Evolutionary conservation across 1,140 invertebrate species (phyloP), one percentile per base, ranked within the genome.

Genomic region (Chlorops oryzae): DNA sequence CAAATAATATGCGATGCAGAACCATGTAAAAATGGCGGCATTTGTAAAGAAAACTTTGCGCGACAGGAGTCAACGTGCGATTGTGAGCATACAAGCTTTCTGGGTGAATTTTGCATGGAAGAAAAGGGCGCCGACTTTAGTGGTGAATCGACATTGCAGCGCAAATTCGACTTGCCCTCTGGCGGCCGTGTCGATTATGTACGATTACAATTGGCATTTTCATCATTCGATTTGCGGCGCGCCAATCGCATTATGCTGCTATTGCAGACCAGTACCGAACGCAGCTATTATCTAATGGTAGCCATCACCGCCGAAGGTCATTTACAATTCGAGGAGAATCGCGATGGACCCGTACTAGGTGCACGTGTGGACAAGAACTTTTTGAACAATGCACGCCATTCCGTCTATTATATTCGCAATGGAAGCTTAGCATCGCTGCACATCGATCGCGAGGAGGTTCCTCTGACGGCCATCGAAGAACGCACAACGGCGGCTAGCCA

Each of bases 121-220:
- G 90, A 92, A 66, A 90, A 90, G 67, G 90, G 89, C 4, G 88
- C 88, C 1, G 86, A 87, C 61, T 94, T 94, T 59, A 86, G 87
- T 55, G 90, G 90, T 0, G 85, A 91, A 59, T 89, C 88, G 17
- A 84, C 85, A 44, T 70, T 92, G 23, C 83, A 86, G 59, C 77
- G 88, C 27, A 85, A 86, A 61, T 90, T 88, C 61, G 76, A 82
- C 5, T 63, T 88, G 0, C 76, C 82, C 32, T n/a, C n/a, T n/a
- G n/a, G n/a, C n/a, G 85, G 82, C 18, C 78, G 81, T 37, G 83
- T 90, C 2, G 77, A 80, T 55, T 76, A 75, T 55, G 77, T 90
- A 2, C 89, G 87, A 70, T 80, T 88, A 40, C 85, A 88, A 74
- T 62, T 90, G 51, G 87, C 85, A 13, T 92, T 92, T 72, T 92